Percentiles rank a stretch among this genome's conserved stretches.
Conservation (phyloP, 2,797 vertebrate species). For the Sylvilagus floridanus region DNA sequence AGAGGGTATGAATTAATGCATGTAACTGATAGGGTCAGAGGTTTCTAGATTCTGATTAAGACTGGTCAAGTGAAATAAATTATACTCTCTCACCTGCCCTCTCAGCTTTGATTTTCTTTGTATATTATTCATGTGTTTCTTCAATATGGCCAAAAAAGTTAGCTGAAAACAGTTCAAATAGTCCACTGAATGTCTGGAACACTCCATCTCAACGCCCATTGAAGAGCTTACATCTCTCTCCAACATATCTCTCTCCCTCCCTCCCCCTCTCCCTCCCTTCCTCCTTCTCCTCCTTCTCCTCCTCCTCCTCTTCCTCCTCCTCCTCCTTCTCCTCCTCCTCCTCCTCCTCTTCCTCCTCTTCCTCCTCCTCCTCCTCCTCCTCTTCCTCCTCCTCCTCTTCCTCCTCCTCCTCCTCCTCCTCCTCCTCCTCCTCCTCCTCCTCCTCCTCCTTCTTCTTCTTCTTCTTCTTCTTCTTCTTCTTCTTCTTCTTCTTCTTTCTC, state of each 20-base stretch:
- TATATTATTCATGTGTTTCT: background rate
- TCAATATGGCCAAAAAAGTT: background rate
- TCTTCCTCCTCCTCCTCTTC: too few relatives aligned
- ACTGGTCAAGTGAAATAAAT: background rate
- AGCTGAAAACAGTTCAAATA: background rate
- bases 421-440: too few relatives aligned
- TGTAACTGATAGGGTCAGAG: background rate
- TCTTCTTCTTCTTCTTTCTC: background rate
- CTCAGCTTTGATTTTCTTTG: constrained; percentile 1
- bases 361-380: too few relatives aligned
- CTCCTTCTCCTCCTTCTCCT: too few relatives aligned
- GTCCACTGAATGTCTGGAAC: background rate
- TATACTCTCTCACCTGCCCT: background rate
- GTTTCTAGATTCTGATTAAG: background rate
- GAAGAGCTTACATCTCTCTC: background rate
- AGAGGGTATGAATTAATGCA: background rate
- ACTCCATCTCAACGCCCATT: background rate
- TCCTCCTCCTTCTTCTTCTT: too few relatives aligned
- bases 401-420: too few relatives aligned
- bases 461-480: too few relatives aligned
- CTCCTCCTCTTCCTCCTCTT: background rate
- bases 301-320: too few relatives aligned
- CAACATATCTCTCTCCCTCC: background rate
- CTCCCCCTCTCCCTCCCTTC: too few relatives aligned
- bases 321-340: too few relatives aligned